Evolutionary conservation across 2,797 vertebrate genomes (phyloP).

Genomic region (Sebastolobus alascanus): DNA sequence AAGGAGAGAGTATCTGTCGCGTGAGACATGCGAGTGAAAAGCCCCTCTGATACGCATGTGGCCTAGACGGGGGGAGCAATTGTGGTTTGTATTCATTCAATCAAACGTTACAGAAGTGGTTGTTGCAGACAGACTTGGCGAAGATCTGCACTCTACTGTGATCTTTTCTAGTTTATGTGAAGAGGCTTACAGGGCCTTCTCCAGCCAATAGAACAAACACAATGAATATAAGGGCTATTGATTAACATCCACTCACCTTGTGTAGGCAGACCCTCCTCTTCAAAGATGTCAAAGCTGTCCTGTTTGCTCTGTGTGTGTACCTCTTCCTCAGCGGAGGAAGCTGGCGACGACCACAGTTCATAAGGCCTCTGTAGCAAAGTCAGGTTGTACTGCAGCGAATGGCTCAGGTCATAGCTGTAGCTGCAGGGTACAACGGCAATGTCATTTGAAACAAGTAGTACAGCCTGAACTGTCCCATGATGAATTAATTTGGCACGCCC

Average conservation of each 20-base stretch:
- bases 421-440: slow-evolving; percentile 74
- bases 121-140: background rate
- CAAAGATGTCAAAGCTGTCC: slow-evolving; percentile 98
- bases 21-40: background rate
- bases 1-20: too few species aligned
- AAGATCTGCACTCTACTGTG: background rate
- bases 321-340: slow-evolving; percentile 80
- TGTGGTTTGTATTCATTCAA: background rate
- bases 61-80: background rate
- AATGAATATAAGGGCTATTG: background rate
- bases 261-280: slow-evolving; percentile 93
- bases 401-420: slow-evolving; percentile 98
- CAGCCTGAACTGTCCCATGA: background rate
- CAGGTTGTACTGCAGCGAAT: slow-evolving; percentile 97
- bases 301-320: slow-evolving; percentile 84
- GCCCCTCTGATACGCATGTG: background rate
- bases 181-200: background rate
- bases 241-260: slow-evolving; percentile 81
- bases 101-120: background rate
- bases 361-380: slow-evolving; percentile 91
- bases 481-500: too few species aligned
- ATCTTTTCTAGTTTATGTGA: background rate
- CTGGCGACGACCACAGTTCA: slow-evolving; percentile 80
- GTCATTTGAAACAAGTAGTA: slow-evolving; percentile 31
- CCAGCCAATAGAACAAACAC: background rate